A percentile compares a stretch with the other conserved stretches of the same genome.
These are phyloP conservation scores for Lonchura striata DNA, from an alignment of 2,113 vertebrate species.

Conservation along the genomic window DNA sequence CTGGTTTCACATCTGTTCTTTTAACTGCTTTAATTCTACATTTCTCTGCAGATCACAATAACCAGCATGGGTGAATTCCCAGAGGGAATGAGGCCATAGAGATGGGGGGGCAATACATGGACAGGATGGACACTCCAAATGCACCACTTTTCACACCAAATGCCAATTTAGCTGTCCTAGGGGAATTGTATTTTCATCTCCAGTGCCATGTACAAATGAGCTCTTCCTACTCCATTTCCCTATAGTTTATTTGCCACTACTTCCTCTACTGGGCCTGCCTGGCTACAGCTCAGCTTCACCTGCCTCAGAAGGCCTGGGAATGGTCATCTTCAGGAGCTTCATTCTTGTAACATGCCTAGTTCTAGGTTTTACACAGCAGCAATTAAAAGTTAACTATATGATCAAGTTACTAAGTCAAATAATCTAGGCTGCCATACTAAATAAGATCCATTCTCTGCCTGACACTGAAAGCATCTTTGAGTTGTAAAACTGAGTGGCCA, in stretches of 20 bases:
- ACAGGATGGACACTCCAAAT: not conserved
- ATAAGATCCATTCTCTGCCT: not conserved
- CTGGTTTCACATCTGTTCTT: not conserved
- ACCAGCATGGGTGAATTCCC: not conserved
- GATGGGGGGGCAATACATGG: rapidly evolving
- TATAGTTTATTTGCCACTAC: not conserved
- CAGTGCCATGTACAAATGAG: not conserved
- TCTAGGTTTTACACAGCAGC: not conserved
- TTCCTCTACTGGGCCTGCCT: not conserved
- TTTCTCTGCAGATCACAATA: not conserved
- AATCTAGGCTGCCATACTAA: not conserved
- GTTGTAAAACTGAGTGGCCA: not conserved
- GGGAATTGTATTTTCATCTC: not conserved
- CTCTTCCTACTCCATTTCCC: not conserved
- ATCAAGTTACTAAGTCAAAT: not conserved
- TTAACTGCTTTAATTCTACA: not conserved
- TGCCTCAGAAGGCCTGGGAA: not conserved
- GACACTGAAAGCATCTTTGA: not conserved
- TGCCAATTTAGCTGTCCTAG: not conserved
- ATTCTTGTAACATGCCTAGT: not conserved
- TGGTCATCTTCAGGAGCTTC: not conserved
- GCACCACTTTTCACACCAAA: not conserved
- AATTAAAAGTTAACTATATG: not conserved
- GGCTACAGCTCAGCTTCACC: not conserved
- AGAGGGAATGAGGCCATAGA: not conserved